These are phyloP conservation scores for Callyntrura sp. DNA, from an alignment of 2,888 invertebrate genomes.

Conservation along the genomic window DNA sequence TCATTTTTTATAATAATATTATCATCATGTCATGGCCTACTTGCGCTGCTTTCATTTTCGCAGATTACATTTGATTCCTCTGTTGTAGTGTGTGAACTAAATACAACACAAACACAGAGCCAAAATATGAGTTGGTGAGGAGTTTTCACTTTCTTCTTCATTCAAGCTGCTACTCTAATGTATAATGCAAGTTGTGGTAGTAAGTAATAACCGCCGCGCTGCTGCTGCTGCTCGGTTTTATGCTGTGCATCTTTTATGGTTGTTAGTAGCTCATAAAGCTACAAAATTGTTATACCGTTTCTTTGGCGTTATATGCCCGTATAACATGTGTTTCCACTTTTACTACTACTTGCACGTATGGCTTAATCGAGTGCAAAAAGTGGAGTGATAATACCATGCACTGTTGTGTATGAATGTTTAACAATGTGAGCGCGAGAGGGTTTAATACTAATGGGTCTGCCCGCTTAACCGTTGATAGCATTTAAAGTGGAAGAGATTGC, in stretches of 20 bases:
- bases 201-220: not conserved
- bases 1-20: constrained; percentile 28
- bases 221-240: not conserved
- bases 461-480: not conserved
- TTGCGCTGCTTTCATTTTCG: constrained; percentile 72
- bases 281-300: constrained; percentile 3
- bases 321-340: not conserved
- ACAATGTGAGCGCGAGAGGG: not conserved
- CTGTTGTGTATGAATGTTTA: not conserved
- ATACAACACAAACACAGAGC: not conserved
- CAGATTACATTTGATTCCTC: not conserved
- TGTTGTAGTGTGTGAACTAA: too few relatives aligned
- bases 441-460: not conserved
- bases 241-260: not conserved
- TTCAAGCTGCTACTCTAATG: too few relatives aligned
- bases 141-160: constrained; percentile 70
- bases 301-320: not conserved
- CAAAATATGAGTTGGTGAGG: constrained; percentile 20
- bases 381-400: not conserved
- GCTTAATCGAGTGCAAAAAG: constrained; percentile 20
- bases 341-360: not conserved
- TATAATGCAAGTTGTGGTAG: not conserved
- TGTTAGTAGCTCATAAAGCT: constrained; percentile 27
- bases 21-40: constrained; percentile 70
- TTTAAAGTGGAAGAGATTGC: constrained; percentile 10